phyloP scores from a whole-genome alignment of 2,797 vertebrate genomes.

The Microtus agrestis region DNA sequence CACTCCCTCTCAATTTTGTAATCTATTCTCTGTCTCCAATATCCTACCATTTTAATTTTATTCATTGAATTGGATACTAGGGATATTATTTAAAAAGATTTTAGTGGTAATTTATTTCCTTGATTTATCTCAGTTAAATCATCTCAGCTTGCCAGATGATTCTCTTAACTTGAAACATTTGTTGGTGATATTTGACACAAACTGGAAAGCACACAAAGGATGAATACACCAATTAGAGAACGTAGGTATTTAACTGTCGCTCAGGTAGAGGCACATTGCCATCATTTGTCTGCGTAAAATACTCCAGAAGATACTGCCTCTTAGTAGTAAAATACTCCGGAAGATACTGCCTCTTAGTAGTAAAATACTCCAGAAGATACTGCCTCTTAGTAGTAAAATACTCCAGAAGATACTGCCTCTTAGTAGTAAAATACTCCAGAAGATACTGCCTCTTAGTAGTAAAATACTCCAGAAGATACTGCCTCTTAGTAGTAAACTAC shows the following conservation, averaged over 20 bases:
- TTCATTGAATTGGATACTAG: background rate
- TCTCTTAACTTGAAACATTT: background rate
- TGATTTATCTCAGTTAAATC: background rate
- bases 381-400: no score
- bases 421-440: no score
- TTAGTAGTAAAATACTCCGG: no score
- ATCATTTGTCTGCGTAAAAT: background rate
- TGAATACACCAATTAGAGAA: slow-evolving; percentile 1
- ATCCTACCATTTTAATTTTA: slow-evolving; percentile 8
- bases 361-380: no score
- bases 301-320: background rate
- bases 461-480: no score
- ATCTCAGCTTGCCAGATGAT: background rate
- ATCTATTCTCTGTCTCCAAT: slow-evolving; percentile 2
- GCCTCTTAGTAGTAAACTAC: no score
- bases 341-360: no score
- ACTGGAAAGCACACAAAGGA: background rate
- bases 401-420: no score
- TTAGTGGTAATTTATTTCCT: slow-evolving; percentile 28
- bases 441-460: no score
- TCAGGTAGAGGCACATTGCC: background rate
- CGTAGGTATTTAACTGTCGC: background rate
- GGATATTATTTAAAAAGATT: slow-evolving; percentile 6
- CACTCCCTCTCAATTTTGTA: background rate
- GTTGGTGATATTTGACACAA: background rate